These are phyloP conservation scores for Felis chaus DNA, from an alignment of 2,113 vertebrate species.

Conservation along the genomic window DNA sequence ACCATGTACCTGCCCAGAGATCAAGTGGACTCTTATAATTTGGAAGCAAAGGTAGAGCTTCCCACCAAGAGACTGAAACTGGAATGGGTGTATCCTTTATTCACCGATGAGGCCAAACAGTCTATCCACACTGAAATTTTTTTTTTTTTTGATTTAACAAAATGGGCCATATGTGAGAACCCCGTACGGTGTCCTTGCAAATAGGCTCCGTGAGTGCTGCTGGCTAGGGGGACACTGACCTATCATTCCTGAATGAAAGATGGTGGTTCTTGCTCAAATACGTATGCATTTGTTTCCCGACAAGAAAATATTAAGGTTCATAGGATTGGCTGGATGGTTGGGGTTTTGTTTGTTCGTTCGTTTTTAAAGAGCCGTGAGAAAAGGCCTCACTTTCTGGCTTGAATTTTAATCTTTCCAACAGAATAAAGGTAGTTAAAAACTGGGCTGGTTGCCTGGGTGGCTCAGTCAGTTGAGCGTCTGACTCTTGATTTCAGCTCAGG, in stretches of 20 bases:
- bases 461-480: too few relatives aligned
- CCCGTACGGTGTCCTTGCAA: background rate
- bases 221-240: background rate
- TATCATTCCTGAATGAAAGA: background rate
- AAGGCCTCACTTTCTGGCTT: background rate
- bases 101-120: background rate
- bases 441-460: too few relatives aligned
- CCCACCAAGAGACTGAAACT: slow-evolving; percentile 95
- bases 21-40: slow-evolving; percentile 93
- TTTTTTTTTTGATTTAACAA: background rate
- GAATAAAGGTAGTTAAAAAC: background rate
- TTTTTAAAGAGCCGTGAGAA: background rate
- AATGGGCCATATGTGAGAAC: background rate
- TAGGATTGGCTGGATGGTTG: background rate
- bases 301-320: background rate
- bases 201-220: background rate
- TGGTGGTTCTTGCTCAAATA: background rate
- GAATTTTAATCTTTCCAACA: background rate
- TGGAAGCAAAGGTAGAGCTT: slow-evolving; percentile 95
- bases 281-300: background rate
- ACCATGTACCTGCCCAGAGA: slow-evolving; percentile 99
- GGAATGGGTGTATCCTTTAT: slow-evolving; percentile 99
- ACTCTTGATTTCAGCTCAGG: too few relatives aligned
- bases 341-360: background rate
- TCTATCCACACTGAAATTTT: background rate